Conservation (phyloP, 2,888 invertebrate species). For the Rhamphomyia laevipes region DNA sequence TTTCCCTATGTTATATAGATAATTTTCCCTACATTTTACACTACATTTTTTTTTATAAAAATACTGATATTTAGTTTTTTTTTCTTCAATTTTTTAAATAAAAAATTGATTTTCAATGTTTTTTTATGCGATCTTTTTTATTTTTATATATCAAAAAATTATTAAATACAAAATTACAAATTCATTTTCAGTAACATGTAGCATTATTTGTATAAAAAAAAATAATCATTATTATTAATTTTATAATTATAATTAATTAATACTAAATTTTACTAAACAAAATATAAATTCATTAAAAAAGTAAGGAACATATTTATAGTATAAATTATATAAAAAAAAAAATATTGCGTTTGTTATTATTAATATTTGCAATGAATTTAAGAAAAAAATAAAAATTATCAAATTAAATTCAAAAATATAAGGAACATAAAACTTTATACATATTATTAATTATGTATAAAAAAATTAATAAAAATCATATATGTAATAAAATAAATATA, state of each 20-base stretch:
- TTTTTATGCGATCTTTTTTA: too few relatives aligned
- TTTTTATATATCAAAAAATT: background rate
- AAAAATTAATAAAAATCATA: too few relatives aligned
- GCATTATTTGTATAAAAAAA: background rate
- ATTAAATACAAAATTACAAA: background rate
- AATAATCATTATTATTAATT: background rate
- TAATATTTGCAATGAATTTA: background rate
- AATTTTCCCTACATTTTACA: background rate
- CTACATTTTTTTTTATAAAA: background rate
- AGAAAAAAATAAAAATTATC: background rate
- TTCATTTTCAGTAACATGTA: background rate
- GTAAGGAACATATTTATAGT: background rate
- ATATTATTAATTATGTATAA: too few relatives aligned
- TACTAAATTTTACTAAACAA: background rate
- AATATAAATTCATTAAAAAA: too few relatives aligned
- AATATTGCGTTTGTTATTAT: too few relatives aligned
- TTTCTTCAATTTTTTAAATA: background rate
- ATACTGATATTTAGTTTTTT: background rate
- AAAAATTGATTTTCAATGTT: background rate
- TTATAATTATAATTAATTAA: background rate
- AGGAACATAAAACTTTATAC: too few relatives aligned
- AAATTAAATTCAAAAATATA: too few relatives aligned
- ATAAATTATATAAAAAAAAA: conserved; percentile 9
- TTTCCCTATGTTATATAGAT: background rate
- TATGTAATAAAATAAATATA: background rate